These are phyloP conservation scores for Cyclargus thomasi DNA, from an alignment of 1,140 invertebrate species.

Conservation along the genomic window DNA sequence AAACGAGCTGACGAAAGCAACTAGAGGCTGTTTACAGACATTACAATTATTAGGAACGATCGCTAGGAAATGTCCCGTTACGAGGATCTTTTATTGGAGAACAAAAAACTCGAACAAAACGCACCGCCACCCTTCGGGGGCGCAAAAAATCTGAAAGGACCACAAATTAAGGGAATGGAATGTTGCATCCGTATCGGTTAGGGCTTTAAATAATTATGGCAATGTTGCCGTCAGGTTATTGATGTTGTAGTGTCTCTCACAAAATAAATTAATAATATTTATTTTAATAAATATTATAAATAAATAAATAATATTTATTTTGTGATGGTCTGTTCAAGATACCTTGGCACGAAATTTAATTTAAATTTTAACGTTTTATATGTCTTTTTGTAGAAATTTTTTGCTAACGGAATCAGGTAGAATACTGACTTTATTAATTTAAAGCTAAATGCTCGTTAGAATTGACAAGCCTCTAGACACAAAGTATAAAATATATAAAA, in stretches of 20 bases:
- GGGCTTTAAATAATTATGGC: not conserved
- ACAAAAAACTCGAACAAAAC: conserved; percentile 21
- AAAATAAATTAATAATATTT: no score
- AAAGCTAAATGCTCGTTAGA: no score
- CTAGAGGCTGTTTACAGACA: conserved; percentile 3
- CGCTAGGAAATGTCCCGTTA: conserved; percentile 18
- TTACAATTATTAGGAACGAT: conserved; percentile 2
- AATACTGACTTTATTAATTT: no score
- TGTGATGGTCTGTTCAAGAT: no score
- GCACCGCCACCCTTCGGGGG: conserved; percentile 16
- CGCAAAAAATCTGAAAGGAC: conserved; percentile 20
- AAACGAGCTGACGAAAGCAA: not conserved
- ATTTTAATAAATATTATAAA: no score
- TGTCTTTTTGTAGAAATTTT: no score
- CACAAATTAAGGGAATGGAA: conserved; percentile 22
- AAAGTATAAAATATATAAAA: no score
- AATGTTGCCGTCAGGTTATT: not conserved
- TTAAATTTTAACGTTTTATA: no score
- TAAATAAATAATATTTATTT: no score
- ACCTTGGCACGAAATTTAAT: no score
- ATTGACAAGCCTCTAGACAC: no score
- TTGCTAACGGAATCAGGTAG: no score
- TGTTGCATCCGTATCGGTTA: conserved; percentile 19
- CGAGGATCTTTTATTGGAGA: conserved; percentile 8
- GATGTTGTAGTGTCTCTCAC: not conserved